These are phyloP conservation scores for Tenthredo amoena DNA, from an alignment of 2,888 invertebrate genomes.

Conservation along the genomic window DNA sequence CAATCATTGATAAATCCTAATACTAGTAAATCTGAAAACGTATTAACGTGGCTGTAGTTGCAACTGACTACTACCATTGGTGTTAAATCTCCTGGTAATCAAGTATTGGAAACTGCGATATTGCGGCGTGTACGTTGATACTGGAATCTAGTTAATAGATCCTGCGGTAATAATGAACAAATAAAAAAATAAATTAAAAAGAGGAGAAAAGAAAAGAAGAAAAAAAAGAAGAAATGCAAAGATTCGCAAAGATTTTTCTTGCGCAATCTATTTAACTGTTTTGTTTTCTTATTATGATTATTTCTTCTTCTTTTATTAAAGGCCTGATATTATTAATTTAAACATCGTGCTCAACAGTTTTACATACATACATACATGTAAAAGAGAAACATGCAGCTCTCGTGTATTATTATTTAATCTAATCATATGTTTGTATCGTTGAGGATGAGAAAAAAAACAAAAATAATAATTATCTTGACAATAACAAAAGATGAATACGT, in stretches of 20 bases:
- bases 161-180: not conserved
- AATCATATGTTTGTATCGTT: not conserved
- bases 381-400: slow-evolving; percentile 10
- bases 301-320: not conserved
- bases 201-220: not conserved
- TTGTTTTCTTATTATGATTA: not conserved
- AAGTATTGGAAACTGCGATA: slow-evolving; percentile 31
- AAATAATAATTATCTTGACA: slow-evolving; percentile 56
- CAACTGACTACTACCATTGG: not conserved
- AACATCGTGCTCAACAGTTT: slow-evolving; percentile 43
- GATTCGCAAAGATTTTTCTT: slow-evolving; percentile 30
- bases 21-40: slow-evolving; percentile 91
- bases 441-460: slow-evolving; percentile 17
- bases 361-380: slow-evolving; percentile 4
- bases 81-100: not conserved
- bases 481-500: slow-evolving; percentile 53
- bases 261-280: not conserved
- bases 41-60: slow-evolving; percentile 90
- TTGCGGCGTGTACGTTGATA: not conserved
- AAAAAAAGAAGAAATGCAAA: not conserved
- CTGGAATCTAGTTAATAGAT: not conserved
- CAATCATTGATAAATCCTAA: slow-evolving; percentile 94
- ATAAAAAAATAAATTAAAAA: not conserved
- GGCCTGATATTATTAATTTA: slow-evolving; percentile 36
- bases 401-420: slow-evolving; percentile 8